Base-by-base conservation (phyloP, 2,888 invertebrate genomes). In the Marronus borbonicus region DNA sequence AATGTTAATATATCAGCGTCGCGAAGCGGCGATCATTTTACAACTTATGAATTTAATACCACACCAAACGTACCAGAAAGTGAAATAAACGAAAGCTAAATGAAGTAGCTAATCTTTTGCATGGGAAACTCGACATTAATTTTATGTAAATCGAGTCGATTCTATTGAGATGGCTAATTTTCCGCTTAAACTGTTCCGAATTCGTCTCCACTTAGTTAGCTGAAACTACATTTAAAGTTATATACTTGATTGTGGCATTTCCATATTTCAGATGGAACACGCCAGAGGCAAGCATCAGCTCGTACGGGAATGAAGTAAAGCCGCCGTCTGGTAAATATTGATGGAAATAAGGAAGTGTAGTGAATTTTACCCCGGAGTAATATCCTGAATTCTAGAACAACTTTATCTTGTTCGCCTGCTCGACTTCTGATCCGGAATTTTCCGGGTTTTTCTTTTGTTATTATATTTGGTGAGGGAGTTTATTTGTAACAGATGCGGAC, bases 401-500 rank as follows among this genome's bases (percentile, higher is more conserved):
- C 17, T 70, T 36, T 70, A 36, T 36, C 55, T 70, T 70, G 70
- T 70, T 58, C 55, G 4, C n/a, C 31, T n/a, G 50, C 55, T 10
- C 55, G 58, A 2, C 58, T 70, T 52, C 58, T 70, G 70, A 70
- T 17, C 55, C 20, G 58, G 31, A 70, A 70, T 70, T 70, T 28
- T 70, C 58, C 55, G 70, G 64, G 8, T 66, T 58, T 36, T 58
- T 58, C 55, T 70, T 44, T 52, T 70, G 70, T 58, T 70, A 39
- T 70, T 70, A 58, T 70, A 36, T 70, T 70, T 70, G 52, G 70
- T 70, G 70, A 58, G 70, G 7, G 58, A 70, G 70, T 70, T 55
- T 55, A 70, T 70, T 58, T 70, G 55, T 70, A 70, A 70, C 70
- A 70, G 70, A 70, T 70, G 70, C 70, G 39, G 58, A 55, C 17